A percentile compares a stretch with the other conserved stretches of the same genome.
These are phyloP conservation scores for Epistrophella euchroma DNA, from an alignment of 2,888 invertebrate genomes.

Conservation along the genomic window DNA sequence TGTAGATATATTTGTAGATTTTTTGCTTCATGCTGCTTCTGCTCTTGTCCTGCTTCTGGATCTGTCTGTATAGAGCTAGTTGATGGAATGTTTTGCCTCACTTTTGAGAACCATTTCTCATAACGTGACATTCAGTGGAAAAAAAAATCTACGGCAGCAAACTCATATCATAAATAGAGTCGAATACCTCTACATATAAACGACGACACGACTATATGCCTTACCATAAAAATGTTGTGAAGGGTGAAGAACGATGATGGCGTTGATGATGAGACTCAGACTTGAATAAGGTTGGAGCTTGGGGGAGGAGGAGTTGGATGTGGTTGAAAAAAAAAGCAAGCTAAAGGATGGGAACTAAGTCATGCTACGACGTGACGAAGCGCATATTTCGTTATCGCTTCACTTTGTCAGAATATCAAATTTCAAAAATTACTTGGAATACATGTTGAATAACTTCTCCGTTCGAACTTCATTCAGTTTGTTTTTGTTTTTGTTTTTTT, in stretches of 20 bases:
- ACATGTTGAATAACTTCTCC: constrained; percentile 42
- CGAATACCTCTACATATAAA: background rate
- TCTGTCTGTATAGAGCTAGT: background rate
- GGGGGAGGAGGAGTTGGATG: background rate
- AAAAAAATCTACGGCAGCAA: constrained; percentile 39
- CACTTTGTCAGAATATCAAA: constrained; percentile 74
- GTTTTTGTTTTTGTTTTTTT: background rate
- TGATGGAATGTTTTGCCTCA: constrained; percentile 34
- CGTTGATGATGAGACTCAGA: constrained; percentile 22
- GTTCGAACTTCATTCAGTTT: constrained; percentile 44
- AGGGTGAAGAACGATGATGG: constrained; percentile 22
- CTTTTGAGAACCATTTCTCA: constrained; percentile 63
- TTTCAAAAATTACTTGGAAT: constrained; percentile 70
- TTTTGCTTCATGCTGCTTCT: constrained; percentile 16
- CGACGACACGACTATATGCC: background rate
- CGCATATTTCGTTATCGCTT: constrained; percentile 71
- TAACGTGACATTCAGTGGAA: constrained; percentile 64
- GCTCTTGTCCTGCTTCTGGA: background rate
- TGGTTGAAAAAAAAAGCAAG: constrained; percentile 11
- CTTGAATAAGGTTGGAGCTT: background rate
- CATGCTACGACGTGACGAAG: constrained; percentile 67
- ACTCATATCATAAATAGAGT: constrained; percentile 22
- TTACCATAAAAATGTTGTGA: constrained; percentile 2
- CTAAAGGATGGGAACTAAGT: constrained; percentile 66
- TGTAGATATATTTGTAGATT: background rate